A percentile compares a stretch with the other conserved stretches of the same genome.
Conservation (phyloP, 1,140 invertebrate species). For the Hydropsyche tenuis region DNA sequence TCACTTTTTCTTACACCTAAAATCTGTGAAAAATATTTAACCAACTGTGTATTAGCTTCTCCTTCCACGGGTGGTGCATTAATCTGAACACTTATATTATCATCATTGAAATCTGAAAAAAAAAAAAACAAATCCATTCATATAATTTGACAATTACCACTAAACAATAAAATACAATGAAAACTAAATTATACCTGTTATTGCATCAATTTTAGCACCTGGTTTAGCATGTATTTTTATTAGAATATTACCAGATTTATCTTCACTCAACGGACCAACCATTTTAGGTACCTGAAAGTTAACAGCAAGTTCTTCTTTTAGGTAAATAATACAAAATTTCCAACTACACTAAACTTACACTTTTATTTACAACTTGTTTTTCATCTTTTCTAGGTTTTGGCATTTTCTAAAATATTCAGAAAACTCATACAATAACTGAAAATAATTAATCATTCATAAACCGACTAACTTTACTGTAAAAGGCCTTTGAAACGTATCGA, state of each 20-base stretch:
- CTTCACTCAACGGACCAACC: slow-evolving; percentile 58
- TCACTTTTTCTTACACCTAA: slow-evolving; percentile 74
- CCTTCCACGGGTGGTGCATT: slow-evolving; percentile 79
- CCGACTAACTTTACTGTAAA: too few species aligned
- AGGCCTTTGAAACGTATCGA: too few species aligned
- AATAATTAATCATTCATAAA: too few species aligned
- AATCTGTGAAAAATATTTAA: slow-evolving; percentile 73
- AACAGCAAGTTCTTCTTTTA: background rate
- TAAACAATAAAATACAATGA: too few species aligned
- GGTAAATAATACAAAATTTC: background rate
- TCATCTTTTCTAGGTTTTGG: slow-evolving; percentile 2
- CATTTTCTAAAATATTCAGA: slow-evolving; percentile 13
- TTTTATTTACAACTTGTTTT: slow-evolving; percentile 1
- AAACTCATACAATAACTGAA: too few species aligned
- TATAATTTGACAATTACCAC: too few species aligned
- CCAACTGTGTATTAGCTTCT: slow-evolving; percentile 77
- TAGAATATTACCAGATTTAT: slow-evolving; percentile 69
- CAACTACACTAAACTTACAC: background rate
- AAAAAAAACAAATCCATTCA: slow-evolving; percentile 4
- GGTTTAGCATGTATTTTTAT: slow-evolving; percentile 78
- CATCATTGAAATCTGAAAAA: slow-evolving; percentile 39
- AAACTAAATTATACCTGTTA: slow-evolving; percentile 67
- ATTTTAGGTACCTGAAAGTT: background rate
- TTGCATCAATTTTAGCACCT: slow-evolving; percentile 74
- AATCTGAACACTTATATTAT: slow-evolving; percentile 68